A percentile compares a stretch with the other conserved stretches of the same genome.
Evolutionary conservation across 2,888 invertebrate genomes (phyloP).

Genomic region (Microplitis deprimator): DNA sequence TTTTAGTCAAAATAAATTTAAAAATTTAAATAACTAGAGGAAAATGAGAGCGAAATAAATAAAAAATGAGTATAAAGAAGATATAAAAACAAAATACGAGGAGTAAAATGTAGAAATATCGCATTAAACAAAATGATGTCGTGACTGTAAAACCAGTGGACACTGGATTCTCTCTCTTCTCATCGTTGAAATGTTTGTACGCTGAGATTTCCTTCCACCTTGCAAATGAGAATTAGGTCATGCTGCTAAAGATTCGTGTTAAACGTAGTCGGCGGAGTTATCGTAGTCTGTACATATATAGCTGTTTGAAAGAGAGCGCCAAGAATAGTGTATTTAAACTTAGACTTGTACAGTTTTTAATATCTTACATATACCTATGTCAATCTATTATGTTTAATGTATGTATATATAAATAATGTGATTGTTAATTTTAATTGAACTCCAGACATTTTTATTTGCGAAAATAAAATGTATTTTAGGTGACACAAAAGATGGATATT

Average conservation of each 20-base stretch:
- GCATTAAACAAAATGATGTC: not conserved
- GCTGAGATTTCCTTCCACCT: not conserved
- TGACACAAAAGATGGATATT: not conserved
- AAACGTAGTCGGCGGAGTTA: not conserved
- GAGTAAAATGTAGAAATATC: not conserved
- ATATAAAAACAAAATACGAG: too few relatives aligned
- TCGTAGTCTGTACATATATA: not conserved
- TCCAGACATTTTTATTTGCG: not conserved
- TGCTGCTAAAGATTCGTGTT: not conserved
- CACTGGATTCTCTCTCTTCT: not conserved
- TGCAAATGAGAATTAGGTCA: slow-evolving; percentile 1
- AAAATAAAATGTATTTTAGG: not conserved
- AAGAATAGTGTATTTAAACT: not conserved
- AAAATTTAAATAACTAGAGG: too few relatives aligned
- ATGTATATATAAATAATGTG: too few relatives aligned
- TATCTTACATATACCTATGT: not conserved
- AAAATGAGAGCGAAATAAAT: too few relatives aligned
- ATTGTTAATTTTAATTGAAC: not conserved
- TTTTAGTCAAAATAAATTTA: not conserved
- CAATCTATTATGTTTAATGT: not conserved
- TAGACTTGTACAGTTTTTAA: not conserved
- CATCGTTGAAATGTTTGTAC: not conserved
- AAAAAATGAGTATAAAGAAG: not conserved
- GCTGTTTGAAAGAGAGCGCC: not conserved
- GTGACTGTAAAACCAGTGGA: not conserved